Evolutionary conservation across 2,888 invertebrate genomes (phyloP).

Genomic region (Zelleria hepariella): DNA sequence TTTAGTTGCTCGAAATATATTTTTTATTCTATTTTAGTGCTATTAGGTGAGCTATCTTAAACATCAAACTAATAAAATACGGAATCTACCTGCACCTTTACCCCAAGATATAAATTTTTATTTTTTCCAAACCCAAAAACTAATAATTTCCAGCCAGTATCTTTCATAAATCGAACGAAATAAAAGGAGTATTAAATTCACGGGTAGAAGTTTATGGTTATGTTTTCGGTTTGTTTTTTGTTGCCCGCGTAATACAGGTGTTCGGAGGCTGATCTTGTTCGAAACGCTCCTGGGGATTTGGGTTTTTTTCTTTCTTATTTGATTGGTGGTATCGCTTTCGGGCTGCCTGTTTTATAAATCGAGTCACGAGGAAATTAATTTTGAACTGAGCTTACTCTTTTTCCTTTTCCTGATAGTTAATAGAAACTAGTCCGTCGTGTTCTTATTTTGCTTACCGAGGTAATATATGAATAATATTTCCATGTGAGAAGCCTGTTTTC

Average conservation of each 20-base stretch:
- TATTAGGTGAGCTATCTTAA: background rate
- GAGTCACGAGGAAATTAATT: background rate
- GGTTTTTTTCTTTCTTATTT: background rate
- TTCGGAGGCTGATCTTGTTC: slow-evolving; percentile 14
- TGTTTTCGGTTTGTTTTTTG: slow-evolving; percentile 40
- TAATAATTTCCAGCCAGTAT: background rate
- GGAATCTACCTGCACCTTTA: background rate
- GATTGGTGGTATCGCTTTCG: background rate
- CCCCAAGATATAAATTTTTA: too few species aligned
- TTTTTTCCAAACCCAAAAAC: background rate
- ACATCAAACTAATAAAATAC: background rate
- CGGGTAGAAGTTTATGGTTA: background rate
- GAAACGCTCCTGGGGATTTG: background rate
- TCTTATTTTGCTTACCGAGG: too few species aligned
- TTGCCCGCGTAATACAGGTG: slow-evolving; percentile 57
- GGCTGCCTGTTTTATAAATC: background rate
- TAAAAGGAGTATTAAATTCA: slow-evolving; percentile 19
- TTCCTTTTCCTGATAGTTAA: too few species aligned
- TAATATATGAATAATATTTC: too few species aligned
- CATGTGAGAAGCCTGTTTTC: too few species aligned
- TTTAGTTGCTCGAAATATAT: background rate
- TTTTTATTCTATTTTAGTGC: background rate
- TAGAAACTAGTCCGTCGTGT: too few species aligned
- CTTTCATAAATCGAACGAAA: slow-evolving; percentile 16
- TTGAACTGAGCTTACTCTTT: background rate